Evolutionary conservation across 2,888 invertebrate genomes (phyloP).

Genomic region (Myopa testacea): DNA sequence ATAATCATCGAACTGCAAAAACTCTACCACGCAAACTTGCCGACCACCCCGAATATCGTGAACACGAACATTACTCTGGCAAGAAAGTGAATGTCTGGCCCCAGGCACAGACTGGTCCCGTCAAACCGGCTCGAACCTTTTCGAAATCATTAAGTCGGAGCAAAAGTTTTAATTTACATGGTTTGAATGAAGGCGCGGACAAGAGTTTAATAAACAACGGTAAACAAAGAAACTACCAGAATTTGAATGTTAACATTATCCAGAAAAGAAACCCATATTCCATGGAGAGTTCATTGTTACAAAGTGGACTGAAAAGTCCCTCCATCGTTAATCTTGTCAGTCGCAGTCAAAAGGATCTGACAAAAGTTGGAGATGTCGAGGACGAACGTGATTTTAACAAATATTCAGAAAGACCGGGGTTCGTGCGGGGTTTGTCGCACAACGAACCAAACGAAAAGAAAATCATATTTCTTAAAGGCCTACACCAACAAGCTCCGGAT

Average conservation of each 20-base stretch:
- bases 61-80: constrained; percentile 42
- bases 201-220: constrained; percentile 67
- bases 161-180: constrained; percentile 88
- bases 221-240: constrained; percentile 64
- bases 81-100: constrained; percentile 48
- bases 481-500: constrained; percentile 79
- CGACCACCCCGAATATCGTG: constrained; percentile 48
- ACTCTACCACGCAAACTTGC: constrained; percentile 79
- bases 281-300: constrained; percentile 59
- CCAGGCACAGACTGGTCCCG: constrained; percentile 70
- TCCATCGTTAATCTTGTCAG: constrained; percentile 88
- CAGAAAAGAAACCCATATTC: constrained; percentile 68
- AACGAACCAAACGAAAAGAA: constrained; percentile 70
- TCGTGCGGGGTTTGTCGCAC: not conserved
- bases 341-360: constrained; percentile 83
- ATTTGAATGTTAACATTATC: constrained; percentile 76
- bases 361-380: constrained; percentile 70
- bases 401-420: constrained; percentile 19
- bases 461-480: constrained; percentile 76
- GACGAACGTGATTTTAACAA: constrained; percentile 45
- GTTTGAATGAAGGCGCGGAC: constrained; percentile 70
- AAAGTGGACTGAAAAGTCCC: constrained; percentile 77
- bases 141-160: constrained; percentile 80
- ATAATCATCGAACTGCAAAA: constrained; percentile 75
- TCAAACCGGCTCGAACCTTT: constrained; percentile 84